These are phyloP conservation scores for Papilio glaucus DNA, from an alignment of 1,140 invertebrate species.

Conservation along the genomic window DNA sequence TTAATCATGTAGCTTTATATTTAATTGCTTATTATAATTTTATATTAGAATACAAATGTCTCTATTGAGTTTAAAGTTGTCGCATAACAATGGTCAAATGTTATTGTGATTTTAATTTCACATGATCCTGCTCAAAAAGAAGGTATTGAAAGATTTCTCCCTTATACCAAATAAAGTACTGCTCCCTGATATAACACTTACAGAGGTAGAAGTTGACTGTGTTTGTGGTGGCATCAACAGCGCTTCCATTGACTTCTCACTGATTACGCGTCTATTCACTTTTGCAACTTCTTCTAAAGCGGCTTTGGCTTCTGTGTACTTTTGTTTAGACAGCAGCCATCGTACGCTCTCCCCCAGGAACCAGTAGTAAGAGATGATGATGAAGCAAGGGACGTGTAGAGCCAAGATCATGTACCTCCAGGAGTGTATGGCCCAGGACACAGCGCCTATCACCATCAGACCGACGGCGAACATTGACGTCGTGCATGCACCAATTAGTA, in stretches of 20 bases:
- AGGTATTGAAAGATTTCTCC: background rate
- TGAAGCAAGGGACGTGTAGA: conserved; percentile 87
- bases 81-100: no score
- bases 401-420: conserved; percentile 89
- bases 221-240: conserved; percentile 54
- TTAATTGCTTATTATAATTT: no score
- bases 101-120: background rate
- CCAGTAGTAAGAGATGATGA: conserved; percentile 86
- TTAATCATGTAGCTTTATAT: no score
- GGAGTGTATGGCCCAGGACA: conserved; percentile 87
- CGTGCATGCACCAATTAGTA: conserved; percentile 87
- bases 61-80: no score
- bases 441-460: conserved; percentile 86
- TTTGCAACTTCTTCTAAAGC: conserved; percentile 86
- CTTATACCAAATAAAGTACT: background rate
- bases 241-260: conserved; percentile 83
- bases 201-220: background rate
- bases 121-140: background rate
- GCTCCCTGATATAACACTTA: background rate
- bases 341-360: conserved; percentile 87
- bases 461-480: conserved; percentile 89
- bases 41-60: no score
- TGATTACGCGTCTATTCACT: conserved; percentile 86
- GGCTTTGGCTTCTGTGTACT: conserved; percentile 85
- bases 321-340: conserved; percentile 89